Conservation (phyloP, 2,888 invertebrate genomes). For the Hyppa rectilinea region DNA sequence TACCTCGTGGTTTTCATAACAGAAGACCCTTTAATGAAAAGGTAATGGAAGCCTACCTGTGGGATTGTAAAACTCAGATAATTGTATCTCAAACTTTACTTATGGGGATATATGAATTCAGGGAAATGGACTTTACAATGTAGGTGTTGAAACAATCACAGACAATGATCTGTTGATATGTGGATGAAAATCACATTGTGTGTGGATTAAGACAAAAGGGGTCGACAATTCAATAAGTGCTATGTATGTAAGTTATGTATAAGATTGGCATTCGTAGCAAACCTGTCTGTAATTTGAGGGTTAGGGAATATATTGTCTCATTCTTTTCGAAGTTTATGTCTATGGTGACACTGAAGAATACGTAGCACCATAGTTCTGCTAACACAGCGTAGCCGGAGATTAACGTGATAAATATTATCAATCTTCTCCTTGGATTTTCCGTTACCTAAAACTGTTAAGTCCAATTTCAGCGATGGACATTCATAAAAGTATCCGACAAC, state of each 20-base stretch:
- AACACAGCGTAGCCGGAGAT: no score
- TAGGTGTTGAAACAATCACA: constrained; percentile 16
- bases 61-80: neutral
- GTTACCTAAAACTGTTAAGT: neutral
- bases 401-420: neutral
- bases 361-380: neutral
- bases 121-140: constrained; percentile 29
- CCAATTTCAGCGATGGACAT: neutral
- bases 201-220: constrained; percentile 18
- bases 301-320: constrained; percentile 2
- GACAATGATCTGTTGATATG: constrained; percentile 55
- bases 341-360: neutral
- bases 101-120: constrained; percentile 10
- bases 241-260: neutral
- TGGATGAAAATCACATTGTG: constrained; percentile 33
- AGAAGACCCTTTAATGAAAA: neutral
- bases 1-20: neutral
- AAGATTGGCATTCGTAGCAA: neutral
- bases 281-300: neutral
- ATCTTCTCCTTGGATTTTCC: neutral
- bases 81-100: neutral
- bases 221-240: constrained; percentile 3
- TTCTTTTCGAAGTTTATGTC: neutral
- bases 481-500: neutral
- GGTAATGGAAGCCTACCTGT: neutral